Percentiles rank a stretch among this genome's conserved stretches.
Conservation (phyloP, 1,140 invertebrate species). For the Frieseomelitta varia region DNA sequence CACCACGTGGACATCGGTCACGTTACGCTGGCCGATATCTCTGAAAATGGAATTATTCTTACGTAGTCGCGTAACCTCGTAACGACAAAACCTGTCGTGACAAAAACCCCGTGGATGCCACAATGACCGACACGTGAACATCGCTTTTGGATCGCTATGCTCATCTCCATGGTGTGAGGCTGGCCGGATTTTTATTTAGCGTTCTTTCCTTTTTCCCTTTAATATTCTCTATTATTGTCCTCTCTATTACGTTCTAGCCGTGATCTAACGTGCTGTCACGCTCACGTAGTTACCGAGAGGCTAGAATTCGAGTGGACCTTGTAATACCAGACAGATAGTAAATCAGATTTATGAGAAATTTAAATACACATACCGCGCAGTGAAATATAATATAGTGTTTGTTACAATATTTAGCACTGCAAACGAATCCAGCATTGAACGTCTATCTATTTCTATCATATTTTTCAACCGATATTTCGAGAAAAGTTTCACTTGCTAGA, state of each 20-base stretch:
- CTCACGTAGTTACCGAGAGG: not conserved
- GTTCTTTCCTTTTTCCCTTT: not conserved
- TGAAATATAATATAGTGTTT: too few species aligned
- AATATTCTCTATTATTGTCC: not conserved
- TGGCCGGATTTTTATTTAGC: too few species aligned
- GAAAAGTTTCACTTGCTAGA: too few species aligned
- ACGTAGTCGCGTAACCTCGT: constrained; percentile 20
- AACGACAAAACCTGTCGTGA: not conserved
- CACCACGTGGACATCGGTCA: constrained; percentile 58
- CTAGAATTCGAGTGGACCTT: not conserved
- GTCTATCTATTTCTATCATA: too few species aligned
- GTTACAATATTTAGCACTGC: too few species aligned
- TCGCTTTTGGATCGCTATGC: not conserved
- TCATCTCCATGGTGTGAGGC: not conserved
- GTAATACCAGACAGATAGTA: not conserved
- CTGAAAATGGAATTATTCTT: constrained; percentile 45
- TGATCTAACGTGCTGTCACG: not conserved
- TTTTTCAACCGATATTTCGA: too few species aligned
- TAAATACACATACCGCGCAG: too few species aligned
- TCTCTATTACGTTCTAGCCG: not conserved
- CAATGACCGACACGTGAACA: constrained; percentile 33
- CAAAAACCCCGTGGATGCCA: not conserved
- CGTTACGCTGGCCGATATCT: constrained; percentile 43
- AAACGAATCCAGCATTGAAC: too few species aligned
- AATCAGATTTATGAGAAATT: too few species aligned